These are phyloP conservation scores for Neoseiulus cucumeris DNA, from an alignment of 1,140 invertebrate species.

Conservation along the genomic window DNA sequence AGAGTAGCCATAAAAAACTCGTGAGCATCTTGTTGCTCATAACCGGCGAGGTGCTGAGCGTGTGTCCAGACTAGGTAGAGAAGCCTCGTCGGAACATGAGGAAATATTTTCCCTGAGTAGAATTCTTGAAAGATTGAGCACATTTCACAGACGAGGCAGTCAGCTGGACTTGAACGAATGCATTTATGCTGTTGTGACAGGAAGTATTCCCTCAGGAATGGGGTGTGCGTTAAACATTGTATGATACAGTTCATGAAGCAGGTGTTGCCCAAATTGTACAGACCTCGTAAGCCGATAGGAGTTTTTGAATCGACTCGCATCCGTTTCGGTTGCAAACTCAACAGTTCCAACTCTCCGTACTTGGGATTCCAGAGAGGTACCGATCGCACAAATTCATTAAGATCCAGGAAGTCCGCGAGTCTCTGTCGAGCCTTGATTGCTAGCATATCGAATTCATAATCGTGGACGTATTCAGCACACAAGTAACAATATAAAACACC, in stretches of 20 bases:
- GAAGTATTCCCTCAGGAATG: constrained; percentile 81
- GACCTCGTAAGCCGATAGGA: constrained; percentile 65
- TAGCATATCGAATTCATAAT: constrained; percentile 40
- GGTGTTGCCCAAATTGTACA: constrained; percentile 91
- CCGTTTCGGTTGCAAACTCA: constrained; percentile 49
- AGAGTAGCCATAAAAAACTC: constrained; percentile 93
- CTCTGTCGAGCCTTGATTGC: constrained; percentile 40
- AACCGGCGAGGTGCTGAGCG: constrained; percentile 77
- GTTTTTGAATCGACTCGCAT: constrained; percentile 56
- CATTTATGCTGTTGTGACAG: constrained; percentile 75
- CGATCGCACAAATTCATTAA: constrained; percentile 27
- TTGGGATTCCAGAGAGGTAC: constrained; percentile 59
- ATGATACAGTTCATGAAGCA: constrained; percentile 98
- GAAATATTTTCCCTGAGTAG: constrained; percentile 68
- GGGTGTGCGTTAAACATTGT: constrained; percentile 84
- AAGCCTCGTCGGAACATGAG: constrained; percentile 65
- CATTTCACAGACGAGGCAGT: constrained; percentile 82
- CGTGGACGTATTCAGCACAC: constrained; percentile 81
- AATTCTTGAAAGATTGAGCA: constrained; percentile 47
- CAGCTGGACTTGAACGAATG: constrained; percentile 32
- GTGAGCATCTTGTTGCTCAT: constrained; percentile 95
- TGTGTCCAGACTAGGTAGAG: constrained; percentile 91
- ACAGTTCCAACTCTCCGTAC: constrained; percentile 43
- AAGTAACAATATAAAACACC: constrained; percentile 75
- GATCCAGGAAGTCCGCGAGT: constrained; percentile 35